Base-by-base conservation (phyloP, 2,888 invertebrate genomes). In the Torymus auratus region DNA sequence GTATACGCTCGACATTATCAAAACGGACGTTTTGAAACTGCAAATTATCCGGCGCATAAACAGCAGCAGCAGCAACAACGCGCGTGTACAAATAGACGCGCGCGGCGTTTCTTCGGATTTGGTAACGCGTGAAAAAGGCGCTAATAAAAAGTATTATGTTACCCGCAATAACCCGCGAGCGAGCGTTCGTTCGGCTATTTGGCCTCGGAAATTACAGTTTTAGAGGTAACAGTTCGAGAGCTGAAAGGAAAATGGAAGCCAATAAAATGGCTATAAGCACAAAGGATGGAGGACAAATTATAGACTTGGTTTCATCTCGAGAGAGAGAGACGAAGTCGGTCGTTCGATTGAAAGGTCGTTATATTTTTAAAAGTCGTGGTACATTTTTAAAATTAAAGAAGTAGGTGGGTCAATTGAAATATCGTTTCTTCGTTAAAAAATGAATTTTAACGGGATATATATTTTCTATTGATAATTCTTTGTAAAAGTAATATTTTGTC, bases 1-100 rank as follows among this genome's bases (percentile, higher is more conserved):
- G 28, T 7, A 4, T 4, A 23, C 20, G 14, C 52, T 28, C 11
- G 62, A 60, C 65, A 70, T 67, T 80, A 75, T 75, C 75, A 67
- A 75, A 71, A 65, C 53, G 61, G 55, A 52, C 58, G 55, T 70
- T 80, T 75, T 71, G 75, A 80, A 80, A 75, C 69, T 71, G 75
- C 41, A 65, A 64, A 74, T 64, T 74, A 70, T 56, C 41, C 74
- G 12, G 23, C 64, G 41, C 15, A 10, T 28, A 28, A 28, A 28
- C 28, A 28, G 3, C 28, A 14, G 50, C 28, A 14, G 50, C 12
- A 62, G 23, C 20, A 20, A 20, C 20, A 2, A 20, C 20, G 20
- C 10, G 28, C 50, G 0, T 55, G 12, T 13, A 11, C 28, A 28
- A 28, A 28, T 28, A 28, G 1, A 28, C 28, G 5, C 28, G 7